phyloP scores from a whole-genome alignment of 53 echinoderm and acorn worm species.

The Holothuria leucospilota region DNA sequence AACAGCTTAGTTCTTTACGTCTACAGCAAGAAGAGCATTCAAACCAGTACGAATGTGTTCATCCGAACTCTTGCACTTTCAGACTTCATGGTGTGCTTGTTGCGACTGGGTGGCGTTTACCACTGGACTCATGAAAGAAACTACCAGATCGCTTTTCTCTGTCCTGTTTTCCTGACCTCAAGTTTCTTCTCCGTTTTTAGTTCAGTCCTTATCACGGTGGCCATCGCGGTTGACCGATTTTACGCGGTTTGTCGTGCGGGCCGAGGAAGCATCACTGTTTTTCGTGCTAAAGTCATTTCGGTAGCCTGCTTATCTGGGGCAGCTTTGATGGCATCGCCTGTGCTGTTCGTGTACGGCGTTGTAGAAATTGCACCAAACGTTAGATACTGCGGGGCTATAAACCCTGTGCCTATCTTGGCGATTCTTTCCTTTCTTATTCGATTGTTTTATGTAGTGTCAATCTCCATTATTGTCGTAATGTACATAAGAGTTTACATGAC shows the following conservation, averaged over 20 bases:
- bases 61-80: conserved; percentile 3
- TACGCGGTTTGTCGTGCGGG: conserved; percentile 19
- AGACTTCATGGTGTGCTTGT: conserved; percentile 3
- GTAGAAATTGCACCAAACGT: not conserved
- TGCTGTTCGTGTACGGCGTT: not conserved
- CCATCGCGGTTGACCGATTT: conserved; percentile 20
- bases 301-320: not conserved
- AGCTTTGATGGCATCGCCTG: not conserved
- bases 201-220: not conserved
- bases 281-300: not conserved
- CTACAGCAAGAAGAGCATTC: conserved; percentile 3
- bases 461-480: not conserved
- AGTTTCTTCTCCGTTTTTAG: conserved; percentile 20
- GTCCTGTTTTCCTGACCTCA: conserved; percentile 14
- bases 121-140: conserved; percentile 25
- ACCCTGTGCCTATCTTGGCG: not conserved
- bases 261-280: not conserved
- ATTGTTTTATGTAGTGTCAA: not conserved
- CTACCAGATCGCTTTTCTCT: not conserved
- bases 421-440: not conserved
- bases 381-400: not conserved
- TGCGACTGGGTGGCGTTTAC: conserved; percentile 13
- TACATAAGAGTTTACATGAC: conserved; percentile 12
- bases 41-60: conserved; percentile 7
- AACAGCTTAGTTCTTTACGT: conserved; percentile 16